A percentile compares a stretch with the other conserved stretches of the same genome.
Conservation (phyloP, 2,888 invertebrate species). For the Phengaris arion region DNA sequence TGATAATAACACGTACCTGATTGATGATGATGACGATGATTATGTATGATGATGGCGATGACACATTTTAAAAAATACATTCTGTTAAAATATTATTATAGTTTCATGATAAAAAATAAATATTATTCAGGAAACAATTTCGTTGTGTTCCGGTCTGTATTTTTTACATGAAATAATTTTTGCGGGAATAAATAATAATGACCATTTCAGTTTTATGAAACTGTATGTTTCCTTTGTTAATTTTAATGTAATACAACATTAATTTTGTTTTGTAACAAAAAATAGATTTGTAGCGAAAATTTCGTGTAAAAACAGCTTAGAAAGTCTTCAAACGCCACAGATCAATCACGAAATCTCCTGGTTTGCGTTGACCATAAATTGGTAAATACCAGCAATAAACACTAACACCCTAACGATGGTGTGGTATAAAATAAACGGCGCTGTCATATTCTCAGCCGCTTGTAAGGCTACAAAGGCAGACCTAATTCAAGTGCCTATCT, state of each 20-base stretch:
- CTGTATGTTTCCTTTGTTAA: neutral
- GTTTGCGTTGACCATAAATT: neutral
- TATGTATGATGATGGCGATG: neutral
- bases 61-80: neutral
- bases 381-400: slow-evolving; percentile 15
- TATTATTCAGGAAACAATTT: neutral
- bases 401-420: neutral
- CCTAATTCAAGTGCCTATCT: slow-evolving; percentile 18
- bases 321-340: too few species aligned
- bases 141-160: neutral
- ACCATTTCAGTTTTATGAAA: neutral
- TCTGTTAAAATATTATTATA: neutral
- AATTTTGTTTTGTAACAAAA: too few species aligned
- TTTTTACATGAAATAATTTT: neutral
- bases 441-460: slow-evolving; percentile 16
- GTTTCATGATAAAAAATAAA: neutral
- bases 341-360: neutral
- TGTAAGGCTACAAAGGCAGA: slow-evolving; percentile 13
- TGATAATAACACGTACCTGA: too few species aligned
- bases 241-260: neutral
- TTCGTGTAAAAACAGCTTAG: too few species aligned
- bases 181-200: neutral
- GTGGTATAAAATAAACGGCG: slow-evolving; percentile 17
- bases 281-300: neutral
- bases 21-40: neutral